phyloP scores from a whole-genome alignment of 2,888 invertebrate species.

The Cerastis rubricosa region DNA sequence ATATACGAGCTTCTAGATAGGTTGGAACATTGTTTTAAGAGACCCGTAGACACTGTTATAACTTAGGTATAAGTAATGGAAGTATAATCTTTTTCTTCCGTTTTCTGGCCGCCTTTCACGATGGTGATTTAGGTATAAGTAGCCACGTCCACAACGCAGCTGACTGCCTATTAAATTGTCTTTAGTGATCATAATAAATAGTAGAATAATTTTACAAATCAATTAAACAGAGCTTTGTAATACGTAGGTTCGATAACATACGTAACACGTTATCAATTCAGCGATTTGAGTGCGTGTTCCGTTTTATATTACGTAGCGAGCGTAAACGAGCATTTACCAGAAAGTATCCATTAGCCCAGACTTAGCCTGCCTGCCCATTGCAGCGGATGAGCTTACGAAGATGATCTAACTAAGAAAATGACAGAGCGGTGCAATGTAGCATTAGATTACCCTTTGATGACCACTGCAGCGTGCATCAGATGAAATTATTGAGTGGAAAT shows the following conservation, averaged over 20 bases:
- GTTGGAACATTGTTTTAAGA: background rate
- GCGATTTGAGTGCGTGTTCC: conserved; percentile 20
- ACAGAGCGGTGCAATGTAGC: background rate
- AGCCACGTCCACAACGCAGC: background rate
- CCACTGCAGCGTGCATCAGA: background rate
- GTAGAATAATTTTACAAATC: background rate
- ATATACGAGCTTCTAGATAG: background rate
- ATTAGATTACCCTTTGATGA: background rate
- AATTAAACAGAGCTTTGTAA: background rate
- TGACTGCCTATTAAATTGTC: background rate
- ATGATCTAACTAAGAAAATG: background rate
- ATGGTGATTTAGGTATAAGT: background rate
- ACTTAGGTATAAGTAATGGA: no score
- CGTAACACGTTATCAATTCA: conserved; percentile 35
- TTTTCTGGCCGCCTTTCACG: background rate
- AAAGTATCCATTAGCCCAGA: conserved; percentile 24
- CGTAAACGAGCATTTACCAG: conserved; percentile 19
- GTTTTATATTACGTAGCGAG: conserved; percentile 6
- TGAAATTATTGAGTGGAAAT: background rate
- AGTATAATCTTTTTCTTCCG: no score
- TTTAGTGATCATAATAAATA: background rate
- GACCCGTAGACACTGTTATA: no score
- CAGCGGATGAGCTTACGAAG: background rate
- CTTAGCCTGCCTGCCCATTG: background rate
- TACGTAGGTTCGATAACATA: background rate